phyloP scores from a whole-genome alignment of 2,797 vertebrate genomes.

The Erethizon dorsatum region DNA sequence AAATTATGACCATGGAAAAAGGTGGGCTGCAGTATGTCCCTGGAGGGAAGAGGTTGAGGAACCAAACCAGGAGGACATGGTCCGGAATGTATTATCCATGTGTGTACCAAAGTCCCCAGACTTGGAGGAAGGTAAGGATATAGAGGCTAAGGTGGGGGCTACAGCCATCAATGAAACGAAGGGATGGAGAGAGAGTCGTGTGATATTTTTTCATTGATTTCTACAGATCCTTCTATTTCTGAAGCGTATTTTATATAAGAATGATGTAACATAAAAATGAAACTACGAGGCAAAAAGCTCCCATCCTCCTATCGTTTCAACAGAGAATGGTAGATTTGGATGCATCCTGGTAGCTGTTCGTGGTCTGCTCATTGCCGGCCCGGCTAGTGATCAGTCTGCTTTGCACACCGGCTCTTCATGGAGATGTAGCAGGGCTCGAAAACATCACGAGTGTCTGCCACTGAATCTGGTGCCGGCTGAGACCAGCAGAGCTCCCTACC shows the following conservation, averaged over 20 bases:
- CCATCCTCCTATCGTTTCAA: neutral
- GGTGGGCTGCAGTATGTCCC: neutral
- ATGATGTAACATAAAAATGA: neutral
- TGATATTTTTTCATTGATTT: neutral
- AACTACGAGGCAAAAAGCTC: neutral
- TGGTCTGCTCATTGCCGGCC: neutral
- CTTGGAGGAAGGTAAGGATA: neutral
- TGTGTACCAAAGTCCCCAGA: neutral
- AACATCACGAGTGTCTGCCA: neutral
- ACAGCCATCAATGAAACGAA: neutral
- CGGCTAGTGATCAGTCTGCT: neutral
- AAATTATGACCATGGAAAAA: neutral
- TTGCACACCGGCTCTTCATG: neutral
- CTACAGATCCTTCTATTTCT: neutral
- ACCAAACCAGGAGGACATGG: neutral
- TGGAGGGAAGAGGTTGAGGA: neutral
- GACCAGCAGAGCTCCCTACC: neutral
- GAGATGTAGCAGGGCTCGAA: neutral
- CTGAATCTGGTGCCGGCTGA: neutral
- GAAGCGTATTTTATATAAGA: constrained; percentile 6
- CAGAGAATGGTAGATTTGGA: neutral
- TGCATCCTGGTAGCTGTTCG: neutral
- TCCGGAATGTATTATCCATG: neutral
- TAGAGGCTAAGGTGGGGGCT: neutral
- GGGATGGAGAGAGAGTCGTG: neutral